Evolutionary conservation across 1,140 invertebrate genomes (phyloP), one percentile per base, ranked within the genome.

Genomic region (Dysdera silvatica): DNA sequence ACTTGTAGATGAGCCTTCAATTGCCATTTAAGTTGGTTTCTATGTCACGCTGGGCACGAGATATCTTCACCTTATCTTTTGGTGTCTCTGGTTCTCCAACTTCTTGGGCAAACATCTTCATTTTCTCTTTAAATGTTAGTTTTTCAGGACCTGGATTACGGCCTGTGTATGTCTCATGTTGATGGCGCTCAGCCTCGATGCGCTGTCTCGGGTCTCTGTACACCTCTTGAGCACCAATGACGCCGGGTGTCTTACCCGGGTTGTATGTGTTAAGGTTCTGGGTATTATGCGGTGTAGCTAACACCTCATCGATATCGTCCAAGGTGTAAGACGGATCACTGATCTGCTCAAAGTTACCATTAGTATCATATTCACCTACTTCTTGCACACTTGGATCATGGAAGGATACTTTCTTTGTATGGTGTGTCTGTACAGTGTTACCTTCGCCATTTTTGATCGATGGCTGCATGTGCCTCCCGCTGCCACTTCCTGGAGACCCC

Each of bases 101-200:
- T 77, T 93, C 90, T 78, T 91, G 85, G 14, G 91, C 91, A 79
- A 95, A 95, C 89, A 95, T 93, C 76, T 93, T 92, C 90, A 95
- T 95, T 77, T 95, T 95, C 74, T 95, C 91, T 74, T 91, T 90
- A 74, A 95, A 95, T 53, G 87, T 88, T 10, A 95, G 78, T 71
- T 93, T 92, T 73, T 94, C 91, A 1, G 91, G 91, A 54, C 90
- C 84, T 58, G 82, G 79, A 56, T 80, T 76, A 71, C 79, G 74
- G 76, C 80, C 70, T 68, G 83, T 81, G 61, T 85, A 80, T 63
- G 86, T 81, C 67, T 84, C 82, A 48, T 85, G 85, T 71, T 88
- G 85, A 41, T 82, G 81, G 24, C 70, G 56, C 74, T 91, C 88
- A 0, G 87, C 87, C 57, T 93, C 74, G 23, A 89, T 82, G 55